These are phyloP conservation scores for Cotesia typhae DNA, from an alignment of 1,140 invertebrate species.

Conservation along the genomic window DNA sequence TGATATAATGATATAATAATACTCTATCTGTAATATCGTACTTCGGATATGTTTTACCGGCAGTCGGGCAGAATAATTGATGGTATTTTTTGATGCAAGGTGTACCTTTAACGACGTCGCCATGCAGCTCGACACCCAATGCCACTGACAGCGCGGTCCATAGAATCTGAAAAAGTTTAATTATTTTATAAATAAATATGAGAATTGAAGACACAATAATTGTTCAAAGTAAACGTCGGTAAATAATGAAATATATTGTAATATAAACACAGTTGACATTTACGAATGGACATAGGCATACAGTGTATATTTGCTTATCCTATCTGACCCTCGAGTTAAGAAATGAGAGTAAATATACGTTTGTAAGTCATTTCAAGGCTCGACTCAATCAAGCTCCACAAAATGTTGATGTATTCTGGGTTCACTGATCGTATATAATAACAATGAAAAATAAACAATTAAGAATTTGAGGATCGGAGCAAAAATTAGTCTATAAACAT, in stretches of 20 bases:
- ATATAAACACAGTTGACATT: conserved; percentile 15
- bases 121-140: conserved; percentile 82
- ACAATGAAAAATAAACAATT: too few species aligned
- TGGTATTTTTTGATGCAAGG: conserved; percentile 89
- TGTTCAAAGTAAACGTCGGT: background rate
- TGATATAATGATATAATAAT: too few species aligned
- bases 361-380: conserved; percentile 37
- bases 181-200: conserved; percentile 43
- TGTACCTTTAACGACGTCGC: conserved; percentile 84
- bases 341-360: conserved; percentile 27
- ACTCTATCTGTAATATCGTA: conserved; percentile 67
- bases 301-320: background rate
- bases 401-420: conserved; percentile 31
- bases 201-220: background rate
- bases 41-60: conserved; percentile 89
- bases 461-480: too few species aligned
- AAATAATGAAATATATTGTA: conserved; percentile 8
- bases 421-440: conserved; percentile 30
- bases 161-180: conserved; percentile 73
- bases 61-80: conserved; percentile 89
- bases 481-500: conserved; percentile 1
- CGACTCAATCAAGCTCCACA: conserved; percentile 27
- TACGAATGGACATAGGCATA: conserved; percentile 4
- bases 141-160: conserved; percentile 89
- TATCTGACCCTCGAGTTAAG: conserved; percentile 12